Evolutionary conservation across 2,113 vertebrate species (phyloP), one percentile per base, ranked within the genome.

Genomic region (Willisornis vidua): DNA sequence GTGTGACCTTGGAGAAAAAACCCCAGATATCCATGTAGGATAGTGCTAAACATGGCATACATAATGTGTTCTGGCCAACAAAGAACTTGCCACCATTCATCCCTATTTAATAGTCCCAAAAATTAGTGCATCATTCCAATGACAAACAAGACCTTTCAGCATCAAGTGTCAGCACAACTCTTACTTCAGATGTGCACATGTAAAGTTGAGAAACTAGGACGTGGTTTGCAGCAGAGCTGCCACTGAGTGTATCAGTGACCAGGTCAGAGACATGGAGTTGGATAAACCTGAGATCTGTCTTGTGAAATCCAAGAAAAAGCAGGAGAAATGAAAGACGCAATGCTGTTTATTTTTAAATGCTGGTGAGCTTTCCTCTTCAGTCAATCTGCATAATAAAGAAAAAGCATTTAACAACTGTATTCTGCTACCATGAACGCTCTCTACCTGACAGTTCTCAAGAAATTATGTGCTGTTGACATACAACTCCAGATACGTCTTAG

Each of bases 1-100:
- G 2, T 29, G 57, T 88, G 92, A 95, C 90, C 90, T 96, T 94
- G 90, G 68, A 93, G 78, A 28, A 88, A 85, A 91, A 91, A 79
- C 23, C 19, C 7, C 66, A 96, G 63, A 83, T 37, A 86, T 46
- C 67, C 85, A 92, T 92, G 92, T 14, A 93, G 59, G 63, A 73
- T 77, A 80, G 31, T 77, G 71, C 82, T 94, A 92, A 90, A 90
- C 19, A 63, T 65, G 63, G 37, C 62, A 94, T 88, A 46, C n/a
- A 58, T 80, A 88, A 96, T 74, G 41, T 90, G 55, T 43, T 54
- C 71, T 88, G 41, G 49, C 43, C 70, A 87, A 65, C 85, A 62
- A 46, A 54, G 75, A 80, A 75, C 45, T 95, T 94, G 46, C 43
- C 63, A 96, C 93, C 78, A 85, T 93, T 95, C 91, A 85, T 28